These are phyloP conservation scores for Volucella bombylans DNA, from an alignment of 2,888 invertebrate genomes.

Conservation along the genomic window DNA sequence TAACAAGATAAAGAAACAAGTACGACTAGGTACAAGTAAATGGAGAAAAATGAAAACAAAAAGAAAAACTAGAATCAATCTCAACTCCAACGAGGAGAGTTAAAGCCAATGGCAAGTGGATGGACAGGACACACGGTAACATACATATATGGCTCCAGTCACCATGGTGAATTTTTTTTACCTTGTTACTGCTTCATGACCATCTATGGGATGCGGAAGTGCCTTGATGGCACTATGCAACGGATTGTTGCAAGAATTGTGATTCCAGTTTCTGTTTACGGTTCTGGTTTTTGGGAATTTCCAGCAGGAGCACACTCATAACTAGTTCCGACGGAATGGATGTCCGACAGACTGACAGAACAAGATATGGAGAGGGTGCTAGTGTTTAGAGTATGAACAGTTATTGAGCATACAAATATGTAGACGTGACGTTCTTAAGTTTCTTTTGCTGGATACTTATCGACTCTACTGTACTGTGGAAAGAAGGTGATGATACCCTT, in stretches of 20 bases:
- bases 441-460: neutral
- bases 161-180: slow-evolving; percentile 21
- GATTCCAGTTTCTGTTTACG: slow-evolving; percentile 32
- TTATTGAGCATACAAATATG: slow-evolving; percentile 10
- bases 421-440: neutral
- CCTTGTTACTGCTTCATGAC: slow-evolving; percentile 18
- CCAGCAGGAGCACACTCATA: slow-evolving; percentile 35
- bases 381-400: neutral
- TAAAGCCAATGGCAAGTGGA: slow-evolving; percentile 67
- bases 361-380: slow-evolving; percentile 11
- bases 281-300: slow-evolving; percentile 47
- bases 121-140: slow-evolving; percentile 45
- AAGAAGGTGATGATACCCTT: slow-evolving; percentile 5
- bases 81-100: slow-evolving; percentile 28
- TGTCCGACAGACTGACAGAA: slow-evolving; percentile 9
- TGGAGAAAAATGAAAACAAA: slow-evolving; percentile 1
- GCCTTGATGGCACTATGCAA: slow-evolving; percentile 53
- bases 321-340: slow-evolving; percentile 36
- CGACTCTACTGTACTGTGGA: neutral
- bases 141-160: slow-evolving; percentile 32
- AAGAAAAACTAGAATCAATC: slow-evolving; percentile 16
- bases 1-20: neutral
- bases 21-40: neutral
- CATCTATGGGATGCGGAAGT: slow-evolving; percentile 68
- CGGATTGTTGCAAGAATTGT: slow-evolving; percentile 28